Conservation (phyloP, 2,113 vertebrate genomes). For the Poecilia latipinna region DNA sequence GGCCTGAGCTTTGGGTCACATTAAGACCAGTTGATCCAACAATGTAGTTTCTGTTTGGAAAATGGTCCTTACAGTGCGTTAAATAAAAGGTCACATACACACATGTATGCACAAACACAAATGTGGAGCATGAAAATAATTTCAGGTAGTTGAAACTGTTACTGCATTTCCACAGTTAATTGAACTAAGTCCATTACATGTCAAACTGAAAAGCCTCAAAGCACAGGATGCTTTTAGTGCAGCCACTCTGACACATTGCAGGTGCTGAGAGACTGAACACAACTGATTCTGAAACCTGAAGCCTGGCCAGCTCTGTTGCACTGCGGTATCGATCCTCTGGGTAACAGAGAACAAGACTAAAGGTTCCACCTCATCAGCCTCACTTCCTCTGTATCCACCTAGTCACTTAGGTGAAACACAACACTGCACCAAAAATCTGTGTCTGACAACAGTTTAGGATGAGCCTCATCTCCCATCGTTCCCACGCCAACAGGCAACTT, state of each 20-base stretch:
- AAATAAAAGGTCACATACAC: too few relatives aligned
- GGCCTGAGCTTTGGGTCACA: too few relatives aligned
- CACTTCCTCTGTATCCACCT: constrained; percentile 53
- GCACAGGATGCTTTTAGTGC: constrained; percentile 18
- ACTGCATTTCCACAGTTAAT: too few relatives aligned
- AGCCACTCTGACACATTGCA: constrained; percentile 20
- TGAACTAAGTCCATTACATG: neutral
- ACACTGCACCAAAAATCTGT: constrained; percentile 6
- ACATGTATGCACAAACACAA: too few relatives aligned
- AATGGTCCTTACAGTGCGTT: too few relatives aligned
- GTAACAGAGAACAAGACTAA: constrained; percentile 59
- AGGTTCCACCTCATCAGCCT: constrained; percentile 66
- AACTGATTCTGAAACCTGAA: constrained; percentile 28
- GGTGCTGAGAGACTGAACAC: constrained; percentile 23
- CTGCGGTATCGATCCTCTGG: constrained; percentile 54
- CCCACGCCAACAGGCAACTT: neutral
- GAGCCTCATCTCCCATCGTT: neutral
- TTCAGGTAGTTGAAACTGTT: neutral
- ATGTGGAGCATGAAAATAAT: neutral
- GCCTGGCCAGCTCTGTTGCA: constrained; percentile 35
- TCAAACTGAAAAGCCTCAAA: constrained; percentile 13
- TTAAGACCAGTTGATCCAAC: too few relatives aligned
- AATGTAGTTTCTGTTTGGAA: too few relatives aligned
- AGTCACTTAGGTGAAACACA: constrained; percentile 56
- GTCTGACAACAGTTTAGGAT: constrained; percentile 5